Base-by-base conservation (phyloP, 2,113 vertebrate genomes). In the Origma solitaria region DNA sequence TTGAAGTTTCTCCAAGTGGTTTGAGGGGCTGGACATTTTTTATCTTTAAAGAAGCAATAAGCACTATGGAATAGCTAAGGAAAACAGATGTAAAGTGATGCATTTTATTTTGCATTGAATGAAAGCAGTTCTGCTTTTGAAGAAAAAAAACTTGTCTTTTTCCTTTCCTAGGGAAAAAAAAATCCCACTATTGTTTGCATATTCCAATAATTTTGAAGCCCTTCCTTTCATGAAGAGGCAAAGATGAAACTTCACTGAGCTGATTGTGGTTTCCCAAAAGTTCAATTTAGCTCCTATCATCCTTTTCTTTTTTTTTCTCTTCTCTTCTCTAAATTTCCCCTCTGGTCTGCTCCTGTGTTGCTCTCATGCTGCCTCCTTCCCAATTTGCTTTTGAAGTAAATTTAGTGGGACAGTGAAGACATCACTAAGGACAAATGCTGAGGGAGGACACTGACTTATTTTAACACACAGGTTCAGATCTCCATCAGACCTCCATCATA, bases 161-260 rank as follows among this genome's bases (percentile, higher is more conserved):
- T 35, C 21, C 31, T 61, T 79, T 86, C n/a, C 28, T 53, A 20
- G 28, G 10, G 13, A 31, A 65, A 62, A 68, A 62, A 68, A 65
- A 6, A 0, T 1, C 23, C 3, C 8, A 13, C 25, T 7, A 11
- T 44, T 57, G 11, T 58, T 78, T 91, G 15, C 7, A 3, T 57
- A 56, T 45, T 56, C 18, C 10, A 50, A 12, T 82, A 71, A 72
- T 38, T 50, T 85, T 61, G 49, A 88, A 82, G 13, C 22, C 9
- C 3, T n/a, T 68, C 33, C 7, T 65, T 79, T 71, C 25, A 14
- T 19, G 11, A 87, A 49, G 18, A 75, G 51, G 31, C n/a, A 53
- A 47, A 68, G 56, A 17, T 58, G 30, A 96, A 90, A 73, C 19
- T 91, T 28, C 7, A 18, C 35, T 47, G 60, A 71, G 19, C 24